Conservation (phyloP, 2,888 invertebrate species). For the Pyrrhosoma nymphula region DNA sequence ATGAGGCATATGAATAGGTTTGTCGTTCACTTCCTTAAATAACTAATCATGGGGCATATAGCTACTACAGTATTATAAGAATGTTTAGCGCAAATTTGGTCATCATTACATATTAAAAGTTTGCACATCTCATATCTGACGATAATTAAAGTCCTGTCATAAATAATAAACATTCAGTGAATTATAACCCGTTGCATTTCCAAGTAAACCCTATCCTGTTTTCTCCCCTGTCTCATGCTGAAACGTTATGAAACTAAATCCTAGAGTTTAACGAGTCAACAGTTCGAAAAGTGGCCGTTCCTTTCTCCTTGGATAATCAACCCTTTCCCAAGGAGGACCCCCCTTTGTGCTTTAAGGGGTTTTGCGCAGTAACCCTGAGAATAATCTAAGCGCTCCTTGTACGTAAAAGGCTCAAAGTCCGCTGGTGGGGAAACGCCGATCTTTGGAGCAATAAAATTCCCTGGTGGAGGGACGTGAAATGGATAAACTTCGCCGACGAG, state of each 20-base stretch:
- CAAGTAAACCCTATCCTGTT: too few relatives aligned
- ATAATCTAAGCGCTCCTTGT: neutral
- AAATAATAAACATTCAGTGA: too few relatives aligned
- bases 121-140: too few relatives aligned
- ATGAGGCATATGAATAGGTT: too few relatives aligned
- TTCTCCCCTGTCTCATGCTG: too few relatives aligned
- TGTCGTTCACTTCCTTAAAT: too few relatives aligned
- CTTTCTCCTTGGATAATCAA: neutral
- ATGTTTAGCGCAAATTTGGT: too few relatives aligned
- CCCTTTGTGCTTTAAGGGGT: neutral
- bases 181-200: too few relatives aligned
- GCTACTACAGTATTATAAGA: too few relatives aligned
- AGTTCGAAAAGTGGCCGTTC: neutral
- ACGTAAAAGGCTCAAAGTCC: neutral
- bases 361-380: neutral
- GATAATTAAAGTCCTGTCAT: too few relatives aligned
- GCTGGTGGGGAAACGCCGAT: neutral
- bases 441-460: slow-evolving; percentile 13
- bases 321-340: neutral
- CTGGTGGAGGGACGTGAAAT: neutral
- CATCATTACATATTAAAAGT: too few relatives aligned
- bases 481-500: slow-evolving; percentile 15
- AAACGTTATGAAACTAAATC: neutral
- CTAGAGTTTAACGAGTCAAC: neutral
- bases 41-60: too few relatives aligned